A percentile compares a stretch with the other conserved stretches of the same genome.
These are phyloP conservation scores for Diabrotica balteata DNA, from an alignment of 2,888 invertebrate species.

Conservation along the genomic window DNA sequence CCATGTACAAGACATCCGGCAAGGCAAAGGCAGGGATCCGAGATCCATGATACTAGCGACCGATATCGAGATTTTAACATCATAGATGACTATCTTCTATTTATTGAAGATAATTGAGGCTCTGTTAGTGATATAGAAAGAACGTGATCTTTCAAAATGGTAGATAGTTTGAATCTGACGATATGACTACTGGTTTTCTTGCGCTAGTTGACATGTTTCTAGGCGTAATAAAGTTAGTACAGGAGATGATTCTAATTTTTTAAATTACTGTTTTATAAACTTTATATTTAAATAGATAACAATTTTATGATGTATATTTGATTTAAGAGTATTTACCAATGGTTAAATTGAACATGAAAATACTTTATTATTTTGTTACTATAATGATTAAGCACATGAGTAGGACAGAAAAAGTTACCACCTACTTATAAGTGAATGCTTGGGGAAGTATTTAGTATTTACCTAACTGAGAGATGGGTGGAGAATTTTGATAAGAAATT, in stretches of 20 bases:
- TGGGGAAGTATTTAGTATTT: too few species aligned
- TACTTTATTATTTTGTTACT: too few species aligned
- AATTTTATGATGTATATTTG: too few species aligned
- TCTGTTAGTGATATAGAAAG: slow-evolving; percentile 45
- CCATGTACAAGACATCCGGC: neutral
- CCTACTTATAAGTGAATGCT: too few species aligned
- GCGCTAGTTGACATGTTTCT: slow-evolving; percentile 1
- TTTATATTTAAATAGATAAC: too few species aligned
- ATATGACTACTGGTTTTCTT: slow-evolving; percentile 18
- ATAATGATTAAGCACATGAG: too few species aligned
- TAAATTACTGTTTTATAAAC: too few species aligned
- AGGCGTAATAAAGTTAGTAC: slow-evolving; percentile 4
- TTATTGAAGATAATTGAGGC: slow-evolving; percentile 59
- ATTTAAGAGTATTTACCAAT: too few species aligned
- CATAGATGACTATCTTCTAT: slow-evolving; percentile 53
- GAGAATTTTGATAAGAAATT: too few species aligned
- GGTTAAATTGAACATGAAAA: too few species aligned
- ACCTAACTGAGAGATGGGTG: too few species aligned
- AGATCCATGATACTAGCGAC: slow-evolving; percentile 49
- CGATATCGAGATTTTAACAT: slow-evolving; percentile 52
- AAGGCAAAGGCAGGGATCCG: neutral
- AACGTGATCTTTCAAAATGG: slow-evolving; percentile 37
- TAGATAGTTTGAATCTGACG: neutral
- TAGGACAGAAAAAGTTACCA: too few species aligned
- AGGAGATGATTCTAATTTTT: neutral